Percentiles rank a stretch among this genome's conserved stretches.
phyloP scores from a whole-genome alignment of 1,140 invertebrate species.

The Vanessa atalanta region DNA sequence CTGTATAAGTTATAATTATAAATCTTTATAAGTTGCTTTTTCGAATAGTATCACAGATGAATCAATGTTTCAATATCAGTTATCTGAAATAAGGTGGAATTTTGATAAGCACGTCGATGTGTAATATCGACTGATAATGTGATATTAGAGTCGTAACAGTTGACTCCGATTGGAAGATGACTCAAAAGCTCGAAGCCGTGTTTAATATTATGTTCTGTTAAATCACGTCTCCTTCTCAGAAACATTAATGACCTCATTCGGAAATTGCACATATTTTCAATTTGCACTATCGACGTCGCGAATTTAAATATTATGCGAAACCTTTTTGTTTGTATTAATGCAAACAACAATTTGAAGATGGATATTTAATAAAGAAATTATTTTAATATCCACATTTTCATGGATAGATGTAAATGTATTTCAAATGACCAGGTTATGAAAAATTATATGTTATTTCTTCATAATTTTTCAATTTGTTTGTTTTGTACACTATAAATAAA shows the following conservation, averaged over 20 bases:
- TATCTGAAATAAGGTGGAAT: constrained; percentile 23
- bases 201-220: constrained; percentile 32
- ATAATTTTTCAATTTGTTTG: too few relatives aligned
- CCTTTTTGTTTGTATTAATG: too few relatives aligned
- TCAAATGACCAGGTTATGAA: too few relatives aligned
- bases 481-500: too few relatives aligned
- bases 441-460: too few relatives aligned
- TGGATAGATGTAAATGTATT: too few relatives aligned
- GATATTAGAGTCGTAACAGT: constrained; percentile 24
- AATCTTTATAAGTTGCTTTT: not conserved
- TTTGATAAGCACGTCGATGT: constrained; percentile 31
- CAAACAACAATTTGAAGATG: too few relatives aligned
- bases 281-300: constrained; percentile 11
- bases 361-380: too few relatives aligned
- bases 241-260: constrained; percentile 45
- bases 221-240: constrained; percentile 46
- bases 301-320: constrained; percentile 1
- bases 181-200: constrained; percentile 43
- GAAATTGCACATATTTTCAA: constrained; percentile 32
- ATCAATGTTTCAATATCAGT: not conserved
- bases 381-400: too few relatives aligned
- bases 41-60: not conserved
- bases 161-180: constrained; percentile 42
- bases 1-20: too few relatives aligned
- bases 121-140: constrained; percentile 31